phyloP scores from a whole-genome alignment of 2,888 invertebrate species.

The Parasteatoda lunata region DNA sequence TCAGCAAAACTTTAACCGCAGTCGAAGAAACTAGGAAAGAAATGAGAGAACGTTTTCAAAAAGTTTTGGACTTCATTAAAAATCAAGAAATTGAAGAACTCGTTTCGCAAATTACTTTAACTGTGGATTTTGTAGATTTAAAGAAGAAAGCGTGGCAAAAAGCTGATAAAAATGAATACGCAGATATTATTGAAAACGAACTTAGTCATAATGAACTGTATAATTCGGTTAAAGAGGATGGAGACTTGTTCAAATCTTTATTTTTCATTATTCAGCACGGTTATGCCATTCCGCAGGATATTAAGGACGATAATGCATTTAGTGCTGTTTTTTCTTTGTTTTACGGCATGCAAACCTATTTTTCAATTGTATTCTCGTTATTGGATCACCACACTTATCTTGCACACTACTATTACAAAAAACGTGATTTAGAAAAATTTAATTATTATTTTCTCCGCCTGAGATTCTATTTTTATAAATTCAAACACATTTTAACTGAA shows the following conservation, averaged over 20 bases:
- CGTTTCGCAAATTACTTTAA: not conserved
- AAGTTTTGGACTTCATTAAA: not conserved
- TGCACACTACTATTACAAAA: not conserved
- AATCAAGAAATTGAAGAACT: not conserved
- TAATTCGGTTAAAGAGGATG: not conserved
- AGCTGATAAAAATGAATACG: not conserved
- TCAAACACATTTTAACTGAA: too few relatives aligned
- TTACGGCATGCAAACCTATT: not conserved
- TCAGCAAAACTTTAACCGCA: not conserved
- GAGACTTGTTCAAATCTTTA: not conserved
- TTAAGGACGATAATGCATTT: not conserved
- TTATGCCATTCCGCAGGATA: not conserved
- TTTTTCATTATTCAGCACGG: not conserved
- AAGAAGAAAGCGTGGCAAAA: too few relatives aligned
- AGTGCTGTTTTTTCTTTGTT: not conserved
- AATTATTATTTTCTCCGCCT: not conserved
- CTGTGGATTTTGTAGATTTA: not conserved
- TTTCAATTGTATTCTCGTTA: not conserved
- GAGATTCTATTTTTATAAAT: too few relatives aligned
- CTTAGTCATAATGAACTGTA: not conserved
- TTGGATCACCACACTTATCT: not conserved
- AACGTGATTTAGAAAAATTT: not conserved
- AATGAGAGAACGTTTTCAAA: not conserved
- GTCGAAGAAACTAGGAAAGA: not conserved
- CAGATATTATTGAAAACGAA: not conserved